A percentile compares a stretch with the other conserved stretches of the same genome.
These are phyloP conservation scores for Leucopternis melanops DNA, from an alignment of 2,113 vertebrate genomes.

Conservation along the genomic window DNA sequence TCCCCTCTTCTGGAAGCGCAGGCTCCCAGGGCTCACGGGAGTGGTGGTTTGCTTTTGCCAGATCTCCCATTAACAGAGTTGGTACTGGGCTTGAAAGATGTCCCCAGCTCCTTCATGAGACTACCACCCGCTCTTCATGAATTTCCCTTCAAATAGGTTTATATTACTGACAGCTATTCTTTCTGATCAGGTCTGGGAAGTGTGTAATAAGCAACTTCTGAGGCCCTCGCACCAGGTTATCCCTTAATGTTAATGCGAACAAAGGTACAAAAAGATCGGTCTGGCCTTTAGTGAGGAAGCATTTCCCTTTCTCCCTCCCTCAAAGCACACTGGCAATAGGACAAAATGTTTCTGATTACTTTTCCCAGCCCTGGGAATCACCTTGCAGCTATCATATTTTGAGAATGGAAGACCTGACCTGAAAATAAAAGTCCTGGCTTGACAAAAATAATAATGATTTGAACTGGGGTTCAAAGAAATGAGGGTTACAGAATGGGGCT, in stretches of 20 bases:
- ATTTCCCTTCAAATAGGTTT: neutral
- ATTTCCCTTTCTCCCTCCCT: neutral
- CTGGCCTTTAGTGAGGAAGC: neutral
- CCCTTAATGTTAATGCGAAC: neutral
- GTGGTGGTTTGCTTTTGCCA: neutral
- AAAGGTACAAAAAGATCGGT: neutral
- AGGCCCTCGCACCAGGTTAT: neutral
- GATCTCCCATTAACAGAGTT: neutral
- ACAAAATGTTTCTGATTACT: neutral
- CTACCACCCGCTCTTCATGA: neutral
- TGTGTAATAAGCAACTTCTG: neutral
- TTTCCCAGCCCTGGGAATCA: neutral
- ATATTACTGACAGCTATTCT: neutral
- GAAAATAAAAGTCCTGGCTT: neutral
- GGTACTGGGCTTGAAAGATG: neutral
- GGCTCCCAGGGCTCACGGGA: neutral
- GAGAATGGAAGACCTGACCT: neutral
- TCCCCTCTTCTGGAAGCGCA: neutral
- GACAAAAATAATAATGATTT: neutral
- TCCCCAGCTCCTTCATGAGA: neutral
- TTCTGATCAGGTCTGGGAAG: neutral
- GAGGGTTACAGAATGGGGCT: neutral
- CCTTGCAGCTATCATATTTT: neutral
- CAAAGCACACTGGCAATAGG: neutral
- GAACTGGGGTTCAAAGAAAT: neutral